phyloP scores from a whole-genome alignment of 1,140 invertebrate genomes.

The Diachasma alloeum region DNA sequence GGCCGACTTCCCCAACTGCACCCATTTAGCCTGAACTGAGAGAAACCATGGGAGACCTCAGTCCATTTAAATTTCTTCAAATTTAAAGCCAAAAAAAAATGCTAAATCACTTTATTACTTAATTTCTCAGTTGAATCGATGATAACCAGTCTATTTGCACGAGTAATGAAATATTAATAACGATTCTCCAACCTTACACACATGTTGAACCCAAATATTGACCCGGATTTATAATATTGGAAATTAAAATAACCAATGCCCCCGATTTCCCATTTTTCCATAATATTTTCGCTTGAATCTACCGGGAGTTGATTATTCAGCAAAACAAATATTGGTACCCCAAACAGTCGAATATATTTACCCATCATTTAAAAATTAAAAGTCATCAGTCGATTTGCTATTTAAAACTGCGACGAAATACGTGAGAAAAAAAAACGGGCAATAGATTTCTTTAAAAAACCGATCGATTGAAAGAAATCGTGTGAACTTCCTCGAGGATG shows the following conservation, averaged over 20 bases:
- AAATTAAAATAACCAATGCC: not conserved
- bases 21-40: no score
- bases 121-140: no score
- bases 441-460: not conserved
- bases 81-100: no score
- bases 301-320: not conserved
- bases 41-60: no score
- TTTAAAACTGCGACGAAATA: not conserved
- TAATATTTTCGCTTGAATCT: not conserved
- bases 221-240: not conserved
- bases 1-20: no score
- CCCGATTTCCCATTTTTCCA: not conserved
- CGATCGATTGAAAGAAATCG: not conserved
- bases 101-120: no score
- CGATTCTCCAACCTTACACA: not conserved
- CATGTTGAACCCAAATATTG: not conserved
- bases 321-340: not conserved
- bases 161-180: not conserved
- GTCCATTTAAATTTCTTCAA: no score
- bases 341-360: not conserved
- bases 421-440: not conserved
- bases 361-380: not conserved
- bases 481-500: slow-evolving; percentile 28
- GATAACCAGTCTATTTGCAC: no score
- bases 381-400: not conserved